Percentiles rank a stretch among this genome's conserved stretches.
Conservation (phyloP, 2,888 invertebrate genomes). For the Coelopa pilipes region DNA sequence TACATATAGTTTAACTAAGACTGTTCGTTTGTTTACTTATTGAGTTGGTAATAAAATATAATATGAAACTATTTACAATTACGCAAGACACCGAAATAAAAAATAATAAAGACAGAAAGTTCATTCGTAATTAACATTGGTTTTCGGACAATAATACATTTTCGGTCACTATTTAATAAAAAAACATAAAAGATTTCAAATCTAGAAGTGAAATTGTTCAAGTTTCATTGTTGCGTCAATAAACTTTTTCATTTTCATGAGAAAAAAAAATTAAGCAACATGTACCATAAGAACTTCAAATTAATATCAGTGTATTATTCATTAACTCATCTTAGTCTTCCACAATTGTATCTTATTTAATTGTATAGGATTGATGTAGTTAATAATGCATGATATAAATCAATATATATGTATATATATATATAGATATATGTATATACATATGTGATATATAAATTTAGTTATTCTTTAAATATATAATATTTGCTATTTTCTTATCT, state of each 20-base stretch:
- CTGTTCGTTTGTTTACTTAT: not conserved
- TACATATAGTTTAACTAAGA: slow-evolving; percentile 31
- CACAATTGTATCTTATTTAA: too few relatives aligned
- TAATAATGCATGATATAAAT: slow-evolving; percentile 30
- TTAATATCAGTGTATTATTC: too few relatives aligned
- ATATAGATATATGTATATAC: slow-evolving; percentile 19
- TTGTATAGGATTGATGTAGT: not conserved
- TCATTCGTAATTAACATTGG: slow-evolving; percentile 21
- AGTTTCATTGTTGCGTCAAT: slow-evolving; percentile 26
- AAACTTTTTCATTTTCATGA: slow-evolving; percentile 43
- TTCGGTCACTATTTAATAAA: not conserved
- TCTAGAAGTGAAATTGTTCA: slow-evolving; percentile 18
- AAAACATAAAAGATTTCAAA: slow-evolving; percentile 26
- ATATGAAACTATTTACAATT: slow-evolving; percentile 31
- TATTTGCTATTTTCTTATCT: slow-evolving; percentile 34
- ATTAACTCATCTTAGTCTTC: too few relatives aligned
- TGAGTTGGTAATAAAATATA: not conserved
- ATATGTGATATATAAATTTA: not conserved
- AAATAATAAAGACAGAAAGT: slow-evolving; percentile 10
- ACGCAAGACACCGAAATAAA: slow-evolving; percentile 15
- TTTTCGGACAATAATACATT: slow-evolving; percentile 23
- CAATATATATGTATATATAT: slow-evolving; percentile 14
- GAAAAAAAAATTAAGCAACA: too few relatives aligned
- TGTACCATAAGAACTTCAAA: too few relatives aligned
- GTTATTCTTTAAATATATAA: slow-evolving; percentile 26